Conservation (phyloP, 2,888 invertebrate species). For the Dasypogon diadema region DNA sequence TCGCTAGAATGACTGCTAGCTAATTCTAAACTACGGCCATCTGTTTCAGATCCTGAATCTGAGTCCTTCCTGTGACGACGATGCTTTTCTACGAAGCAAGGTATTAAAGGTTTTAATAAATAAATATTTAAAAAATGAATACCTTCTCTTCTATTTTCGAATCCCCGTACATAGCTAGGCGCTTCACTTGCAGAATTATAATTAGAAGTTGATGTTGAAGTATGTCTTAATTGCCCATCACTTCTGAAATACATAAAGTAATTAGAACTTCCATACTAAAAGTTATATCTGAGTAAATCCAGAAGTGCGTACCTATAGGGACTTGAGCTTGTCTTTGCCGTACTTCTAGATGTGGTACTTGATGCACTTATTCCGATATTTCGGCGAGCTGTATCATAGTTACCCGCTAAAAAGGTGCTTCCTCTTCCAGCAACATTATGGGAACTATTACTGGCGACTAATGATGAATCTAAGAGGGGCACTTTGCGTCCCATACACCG, state of each 20-base stretch:
- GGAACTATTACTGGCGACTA: slow-evolving; percentile 80
- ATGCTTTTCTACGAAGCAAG: slow-evolving; percentile 61
- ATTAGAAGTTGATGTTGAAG: slow-evolving; percentile 88
- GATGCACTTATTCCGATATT: slow-evolving; percentile 95
- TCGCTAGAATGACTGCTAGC: slow-evolving; percentile 97
- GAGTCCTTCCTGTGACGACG: slow-evolving; percentile 73
- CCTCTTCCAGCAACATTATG: slow-evolving; percentile 73
- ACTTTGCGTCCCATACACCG: slow-evolving; percentile 86
- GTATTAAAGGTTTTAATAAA: background rate
- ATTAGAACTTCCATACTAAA: background rate
- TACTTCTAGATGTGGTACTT: slow-evolving; percentile 93
- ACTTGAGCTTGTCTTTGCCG: slow-evolving; percentile 94
- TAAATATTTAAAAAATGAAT: background rate
- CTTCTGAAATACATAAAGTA: slow-evolving; percentile 68
- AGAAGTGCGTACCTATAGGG: slow-evolving; percentile 78
- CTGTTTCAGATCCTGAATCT: slow-evolving; percentile 86
- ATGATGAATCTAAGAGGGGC: slow-evolving; percentile 81
- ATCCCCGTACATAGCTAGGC: slow-evolving; percentile 78
- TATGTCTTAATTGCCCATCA: slow-evolving; percentile 85
- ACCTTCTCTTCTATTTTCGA: slow-evolving; percentile 67
- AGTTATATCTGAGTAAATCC: no score
- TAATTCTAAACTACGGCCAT: slow-evolving; percentile 85
- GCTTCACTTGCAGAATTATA: slow-evolving; percentile 86
- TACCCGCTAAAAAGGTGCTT: slow-evolving; percentile 64
- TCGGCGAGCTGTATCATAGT: slow-evolving; percentile 74